A percentile compares a stretch with the other conserved stretches of the same genome.
Conservation (phyloP, 2,888 invertebrate species). For the Lasiommata megera region DNA sequence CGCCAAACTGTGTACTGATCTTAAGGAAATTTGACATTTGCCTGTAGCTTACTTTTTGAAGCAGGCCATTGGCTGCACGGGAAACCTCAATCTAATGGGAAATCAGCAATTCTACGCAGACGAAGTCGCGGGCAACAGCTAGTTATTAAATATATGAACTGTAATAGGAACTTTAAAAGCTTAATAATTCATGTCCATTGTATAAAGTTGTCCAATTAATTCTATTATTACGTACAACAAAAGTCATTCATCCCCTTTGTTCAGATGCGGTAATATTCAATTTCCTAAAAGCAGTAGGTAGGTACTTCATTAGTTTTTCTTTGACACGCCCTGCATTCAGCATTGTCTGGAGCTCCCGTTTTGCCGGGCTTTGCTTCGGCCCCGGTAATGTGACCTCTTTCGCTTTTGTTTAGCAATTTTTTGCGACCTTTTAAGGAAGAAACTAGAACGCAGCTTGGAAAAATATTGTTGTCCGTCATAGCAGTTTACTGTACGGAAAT, state of each 20-base stretch:
- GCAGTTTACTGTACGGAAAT: not conserved
- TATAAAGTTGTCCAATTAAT: not conserved
- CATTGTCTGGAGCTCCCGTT: conserved; percentile 57
- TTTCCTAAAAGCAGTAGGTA: conserved; percentile 71
- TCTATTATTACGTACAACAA: not conserved
- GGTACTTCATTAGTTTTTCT: conserved; percentile 68
- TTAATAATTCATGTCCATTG: not conserved
- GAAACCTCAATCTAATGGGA: no score
- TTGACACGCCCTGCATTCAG: conserved; percentile 60
- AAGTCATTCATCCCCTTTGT: conserved; percentile 25
- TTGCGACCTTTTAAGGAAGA: conserved; percentile 21
- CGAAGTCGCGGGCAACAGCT: no score
- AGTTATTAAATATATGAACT: no score
- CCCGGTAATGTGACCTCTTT: conserved; percentile 50
- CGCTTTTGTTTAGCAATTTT: conserved; percentile 31
- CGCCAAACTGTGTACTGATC: no score
- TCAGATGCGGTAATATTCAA: conserved; percentile 51
- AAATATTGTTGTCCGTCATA: conserved; percentile 7
- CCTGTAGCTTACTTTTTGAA: no score
- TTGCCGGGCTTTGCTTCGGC: conserved; percentile 38
- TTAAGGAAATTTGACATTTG: no score
- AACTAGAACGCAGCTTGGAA: conserved; percentile 14
- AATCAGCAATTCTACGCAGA: no score
- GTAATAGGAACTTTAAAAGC: no score
- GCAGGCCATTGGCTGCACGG: no score